These are phyloP conservation scores for Ophion costatus DNA, from an alignment of 2,888 invertebrate genomes.

Conservation along the genomic window DNA sequence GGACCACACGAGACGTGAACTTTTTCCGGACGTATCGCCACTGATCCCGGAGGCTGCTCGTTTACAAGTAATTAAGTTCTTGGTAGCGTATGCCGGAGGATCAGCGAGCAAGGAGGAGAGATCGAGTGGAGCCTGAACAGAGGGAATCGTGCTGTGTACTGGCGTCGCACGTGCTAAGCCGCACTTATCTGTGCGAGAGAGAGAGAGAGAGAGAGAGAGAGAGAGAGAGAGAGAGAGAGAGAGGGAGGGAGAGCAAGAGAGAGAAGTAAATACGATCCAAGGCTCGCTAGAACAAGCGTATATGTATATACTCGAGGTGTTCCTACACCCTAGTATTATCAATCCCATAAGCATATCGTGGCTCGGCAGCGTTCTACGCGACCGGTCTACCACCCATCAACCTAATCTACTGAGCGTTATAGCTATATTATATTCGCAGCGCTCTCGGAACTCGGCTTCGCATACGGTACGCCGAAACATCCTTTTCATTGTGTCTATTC, in stretches of 20 bases:
- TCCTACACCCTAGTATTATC: constrained; percentile 72
- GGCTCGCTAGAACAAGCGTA: constrained; percentile 46
- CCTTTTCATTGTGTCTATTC: constrained; percentile 75
- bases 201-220: constrained; percentile 9
- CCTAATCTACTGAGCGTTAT: constrained; percentile 74
- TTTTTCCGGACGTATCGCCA: constrained; percentile 17
- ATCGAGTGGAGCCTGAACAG: constrained; percentile 43
- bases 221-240: neutral
- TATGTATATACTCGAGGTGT: neutral
- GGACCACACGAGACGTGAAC: neutral
- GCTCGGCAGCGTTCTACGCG: constrained; percentile 71
- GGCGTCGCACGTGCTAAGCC: constrained; percentile 68
- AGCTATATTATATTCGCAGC: constrained; percentile 63
- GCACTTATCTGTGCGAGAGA: constrained; percentile 71
- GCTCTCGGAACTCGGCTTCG: constrained; percentile 55
- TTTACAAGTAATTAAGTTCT: constrained; percentile 75
- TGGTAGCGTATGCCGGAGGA: constrained; percentile 52
- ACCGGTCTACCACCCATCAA: constrained; percentile 71
- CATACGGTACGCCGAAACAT: constrained; percentile 69
- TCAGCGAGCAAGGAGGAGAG: constrained; percentile 21
- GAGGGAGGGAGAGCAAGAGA: neutral
- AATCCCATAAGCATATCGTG: constrained; percentile 78
- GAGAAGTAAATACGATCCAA: constrained; percentile 25
- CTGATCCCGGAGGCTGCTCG: constrained; percentile 68
- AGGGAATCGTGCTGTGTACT: constrained; percentile 34